Percentiles rank a stretch among this genome's conserved stretches.
phyloP scores from a whole-genome alignment of 2,888 invertebrate genomes.

The Epistrophella euchroma region DNA sequence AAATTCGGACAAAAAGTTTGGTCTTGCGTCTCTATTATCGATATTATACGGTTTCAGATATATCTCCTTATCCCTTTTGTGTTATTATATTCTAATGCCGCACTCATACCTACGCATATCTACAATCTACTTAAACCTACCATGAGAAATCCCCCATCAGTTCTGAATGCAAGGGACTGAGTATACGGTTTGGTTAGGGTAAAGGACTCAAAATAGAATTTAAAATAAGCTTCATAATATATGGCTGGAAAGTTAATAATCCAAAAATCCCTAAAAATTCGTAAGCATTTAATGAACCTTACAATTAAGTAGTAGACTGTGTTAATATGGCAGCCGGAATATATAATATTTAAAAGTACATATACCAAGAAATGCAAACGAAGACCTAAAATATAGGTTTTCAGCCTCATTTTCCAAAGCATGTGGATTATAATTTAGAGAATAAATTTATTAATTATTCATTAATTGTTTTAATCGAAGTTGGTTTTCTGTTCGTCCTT shows the following conservation, averaged over 20 bases:
- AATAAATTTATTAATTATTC: conserved; percentile 73
- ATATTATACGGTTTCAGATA: conserved; percentile 28
- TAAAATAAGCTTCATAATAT: conserved; percentile 54
- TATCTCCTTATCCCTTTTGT: conserved; percentile 19
- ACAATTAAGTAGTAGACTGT: background rate
- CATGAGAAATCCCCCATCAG: background rate
- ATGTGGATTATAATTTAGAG: conserved; percentile 49
- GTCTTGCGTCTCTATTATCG: conserved; percentile 47
- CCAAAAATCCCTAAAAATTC: conserved; percentile 56
- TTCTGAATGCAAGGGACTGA: background rate
- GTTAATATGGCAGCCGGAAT: conserved; percentile 1
- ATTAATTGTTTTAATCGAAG: conserved; percentile 67
- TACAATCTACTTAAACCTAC: too few species aligned
- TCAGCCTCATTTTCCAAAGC: conserved; percentile 20
- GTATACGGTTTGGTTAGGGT: background rate
- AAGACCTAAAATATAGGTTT: background rate
- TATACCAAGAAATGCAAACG: background rate
- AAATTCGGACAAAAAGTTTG: conserved; percentile 13
- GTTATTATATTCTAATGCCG: conserved; percentile 12
- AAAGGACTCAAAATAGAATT: conserved; percentile 54
- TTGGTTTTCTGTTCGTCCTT: conserved; percentile 10
- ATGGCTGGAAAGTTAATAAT: conserved; percentile 60
- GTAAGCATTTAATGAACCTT: conserved; percentile 55
- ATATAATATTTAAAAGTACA: background rate
- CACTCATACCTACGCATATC: conserved; percentile 6